Base-by-base conservation (phyloP, 2,888 invertebrate species). In the Diachrysia chrysitis region DNA sequence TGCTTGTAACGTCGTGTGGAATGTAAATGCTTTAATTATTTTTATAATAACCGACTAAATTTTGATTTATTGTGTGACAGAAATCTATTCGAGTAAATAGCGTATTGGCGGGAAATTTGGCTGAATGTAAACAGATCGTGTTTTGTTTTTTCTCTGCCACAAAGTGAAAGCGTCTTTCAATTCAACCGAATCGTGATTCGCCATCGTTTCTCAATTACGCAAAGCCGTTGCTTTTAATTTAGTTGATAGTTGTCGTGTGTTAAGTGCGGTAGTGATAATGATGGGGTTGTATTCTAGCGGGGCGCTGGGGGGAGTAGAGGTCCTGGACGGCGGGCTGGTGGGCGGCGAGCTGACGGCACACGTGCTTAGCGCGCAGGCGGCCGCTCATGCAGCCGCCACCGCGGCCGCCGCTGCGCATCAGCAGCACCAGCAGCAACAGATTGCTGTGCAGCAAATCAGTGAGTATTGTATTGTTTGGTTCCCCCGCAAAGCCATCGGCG, bases 221-320 rank as follows among this genome's bases (percentile, higher is more conserved):
- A 66, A 70, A 78, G 48, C 21, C 48, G 19, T 51, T 10, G 19
- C 14, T 12, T 37, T 56, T 76, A 74, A 73, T 73, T 76, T 76
- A 76, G 66, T 71, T 67, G 68, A 55, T 68, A 73, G 59, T 46
- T 63, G 66, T 73, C 54, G 62, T 64, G 75, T 78, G 63, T 64
- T 73, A 75, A 72, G 76, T 84, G 69, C 78, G 89, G 87, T 93
- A 87, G 88, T 89, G 85, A 92, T 93, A 84, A 92, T 92, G 92
- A 91, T 95, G 94, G 94, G 95, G 66, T 87, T 95, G 79, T 95
- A 94, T 95, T 95, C 95, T 90, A 95, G 96, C 87, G 96, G 96
- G 83, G 96, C 96, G 85, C 95, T 96, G 89, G 89, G 93, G 90
- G 93, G 95, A 71, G 92, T 95, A 83, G 95, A 94, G 76, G 93